These are phyloP conservation scores for Caracal caracal DNA, from an alignment of 2,113 vertebrate species.

Conservation along the genomic window DNA sequence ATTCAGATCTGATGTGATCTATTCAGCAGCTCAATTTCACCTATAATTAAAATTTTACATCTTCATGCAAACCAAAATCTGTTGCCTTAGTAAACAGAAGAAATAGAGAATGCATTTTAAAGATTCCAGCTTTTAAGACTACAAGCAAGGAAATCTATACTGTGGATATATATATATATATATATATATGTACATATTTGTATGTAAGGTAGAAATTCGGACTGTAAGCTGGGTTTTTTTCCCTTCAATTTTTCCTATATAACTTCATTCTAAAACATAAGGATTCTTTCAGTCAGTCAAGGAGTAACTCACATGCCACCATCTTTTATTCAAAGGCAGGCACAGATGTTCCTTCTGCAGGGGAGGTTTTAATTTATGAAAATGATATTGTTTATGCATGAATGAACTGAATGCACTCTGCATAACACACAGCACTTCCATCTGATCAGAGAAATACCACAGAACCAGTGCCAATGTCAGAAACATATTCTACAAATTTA, in stretches of 20 bases:
- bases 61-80: constrained; percentile 39
- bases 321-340: constrained; percentile 94
- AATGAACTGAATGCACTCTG: constrained; percentile 92
- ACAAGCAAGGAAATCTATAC: neutral
- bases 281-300: constrained; percentile 89
- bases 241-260: constrained; percentile 50
- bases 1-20: neutral
- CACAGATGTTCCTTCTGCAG: constrained; percentile 97
- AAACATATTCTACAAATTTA: constrained; percentile 92
- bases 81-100: constrained; percentile 45
- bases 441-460: constrained; percentile 90
- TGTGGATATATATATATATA: too few relatives aligned
- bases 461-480: constrained; percentile 88
- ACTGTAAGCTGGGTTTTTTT: neutral
- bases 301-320: constrained; percentile 90
- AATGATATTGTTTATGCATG: constrained; percentile 97
- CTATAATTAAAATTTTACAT: constrained; percentile 56
- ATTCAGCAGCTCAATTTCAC: constrained; percentile 26
- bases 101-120: constrained; percentile 41
- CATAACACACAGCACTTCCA: constrained; percentile 91
- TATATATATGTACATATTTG: too few relatives aligned
- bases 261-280: constrained; percentile 74
- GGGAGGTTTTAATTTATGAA: constrained; percentile 97
- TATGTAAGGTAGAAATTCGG: neutral
- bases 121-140: neutral